Evolutionary conservation across 2,113 vertebrate genomes (phyloP).

Genomic region (Osmerus eperlanus): DNA sequence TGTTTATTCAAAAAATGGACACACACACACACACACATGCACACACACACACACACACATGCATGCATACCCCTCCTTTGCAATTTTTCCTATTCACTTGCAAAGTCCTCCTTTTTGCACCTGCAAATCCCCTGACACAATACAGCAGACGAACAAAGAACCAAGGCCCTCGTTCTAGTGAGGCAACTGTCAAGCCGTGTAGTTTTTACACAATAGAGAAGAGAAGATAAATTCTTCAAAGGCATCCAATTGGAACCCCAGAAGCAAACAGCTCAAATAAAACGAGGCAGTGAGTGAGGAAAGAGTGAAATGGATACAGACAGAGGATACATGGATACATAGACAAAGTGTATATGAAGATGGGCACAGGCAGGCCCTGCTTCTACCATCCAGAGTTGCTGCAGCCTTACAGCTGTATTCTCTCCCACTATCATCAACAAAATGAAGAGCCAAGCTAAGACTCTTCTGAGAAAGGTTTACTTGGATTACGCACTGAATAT

Average conservation of each 20-base stretch:
- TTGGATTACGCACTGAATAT: slow-evolving; percentile 43
- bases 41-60: slow-evolving; percentile 15
- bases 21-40: slow-evolving; percentile 8
- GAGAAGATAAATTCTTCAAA: slow-evolving; percentile 40
- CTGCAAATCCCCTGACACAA: slow-evolving; percentile 60
- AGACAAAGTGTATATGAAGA: slow-evolving; percentile 44
- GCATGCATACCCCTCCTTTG: slow-evolving; percentile 18
- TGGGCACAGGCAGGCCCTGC: slow-evolving; percentile 44
- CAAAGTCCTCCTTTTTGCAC: slow-evolving; percentile 52
- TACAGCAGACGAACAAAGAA: slow-evolving; percentile 56
- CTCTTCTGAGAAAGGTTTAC: slow-evolving; percentile 39
- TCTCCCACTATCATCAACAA: slow-evolving; percentile 45
- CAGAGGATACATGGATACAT: slow-evolving; percentile 23
- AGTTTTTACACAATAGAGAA: slow-evolving; percentile 49
- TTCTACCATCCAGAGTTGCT: slow-evolving; percentile 14
- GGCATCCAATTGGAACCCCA: slow-evolving; percentile 52
- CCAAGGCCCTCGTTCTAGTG: slow-evolving; percentile 45
- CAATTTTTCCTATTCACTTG: slow-evolving; percentile 43
- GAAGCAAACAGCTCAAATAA: slow-evolving; percentile 44
- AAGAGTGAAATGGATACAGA: slow-evolving; percentile 36
- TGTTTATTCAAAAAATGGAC: slow-evolving; percentile 20
- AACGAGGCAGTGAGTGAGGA: slow-evolving; percentile 25
- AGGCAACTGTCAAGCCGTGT: slow-evolving; percentile 53
- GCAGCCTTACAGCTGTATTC: slow-evolving; percentile 41
- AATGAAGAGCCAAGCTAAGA: slow-evolving; percentile 53